phyloP scores from a whole-genome alignment of 35 echinoderm and acorn worm species.

The Anneissia japonica region DNA sequence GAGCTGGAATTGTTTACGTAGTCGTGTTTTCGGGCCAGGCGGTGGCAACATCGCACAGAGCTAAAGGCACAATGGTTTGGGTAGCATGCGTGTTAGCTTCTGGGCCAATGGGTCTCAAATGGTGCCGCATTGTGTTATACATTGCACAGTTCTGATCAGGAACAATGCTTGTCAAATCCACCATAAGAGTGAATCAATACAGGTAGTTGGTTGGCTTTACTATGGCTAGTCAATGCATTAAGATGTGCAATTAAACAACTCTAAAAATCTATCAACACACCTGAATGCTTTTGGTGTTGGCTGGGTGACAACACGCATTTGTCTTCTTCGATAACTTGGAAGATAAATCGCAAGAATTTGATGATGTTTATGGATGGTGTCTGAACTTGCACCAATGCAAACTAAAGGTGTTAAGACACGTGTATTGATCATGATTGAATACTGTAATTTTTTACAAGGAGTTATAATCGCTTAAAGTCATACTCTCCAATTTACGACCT shows the following conservation, averaged over 20 bases:
- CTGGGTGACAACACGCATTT: background rate
- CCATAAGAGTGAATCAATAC: background rate
- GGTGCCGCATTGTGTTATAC: background rate
- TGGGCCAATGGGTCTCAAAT: background rate
- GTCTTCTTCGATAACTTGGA: background rate
- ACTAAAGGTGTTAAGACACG: background rate
- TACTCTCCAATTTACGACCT: too few species aligned
- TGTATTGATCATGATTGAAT: background rate
- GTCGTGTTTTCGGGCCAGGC: background rate
- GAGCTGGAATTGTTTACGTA: background rate
- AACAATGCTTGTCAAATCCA: background rate
- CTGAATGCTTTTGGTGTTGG: background rate
- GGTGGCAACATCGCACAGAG: background rate
- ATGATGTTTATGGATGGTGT: background rate
- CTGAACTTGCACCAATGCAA: background rate
- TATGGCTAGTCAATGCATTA: background rate
- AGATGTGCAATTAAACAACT: background rate
- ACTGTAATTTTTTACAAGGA: too few species aligned
- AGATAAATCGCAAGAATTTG: background rate
- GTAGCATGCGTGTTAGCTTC: background rate
- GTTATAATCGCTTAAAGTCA: too few species aligned
- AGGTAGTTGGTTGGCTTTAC: background rate
- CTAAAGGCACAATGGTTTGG: background rate
- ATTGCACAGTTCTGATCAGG: background rate
- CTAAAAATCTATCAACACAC: too few species aligned